phyloP scores from a whole-genome alignment of 2,888 invertebrate species.

The Myathropa florea region DNA sequence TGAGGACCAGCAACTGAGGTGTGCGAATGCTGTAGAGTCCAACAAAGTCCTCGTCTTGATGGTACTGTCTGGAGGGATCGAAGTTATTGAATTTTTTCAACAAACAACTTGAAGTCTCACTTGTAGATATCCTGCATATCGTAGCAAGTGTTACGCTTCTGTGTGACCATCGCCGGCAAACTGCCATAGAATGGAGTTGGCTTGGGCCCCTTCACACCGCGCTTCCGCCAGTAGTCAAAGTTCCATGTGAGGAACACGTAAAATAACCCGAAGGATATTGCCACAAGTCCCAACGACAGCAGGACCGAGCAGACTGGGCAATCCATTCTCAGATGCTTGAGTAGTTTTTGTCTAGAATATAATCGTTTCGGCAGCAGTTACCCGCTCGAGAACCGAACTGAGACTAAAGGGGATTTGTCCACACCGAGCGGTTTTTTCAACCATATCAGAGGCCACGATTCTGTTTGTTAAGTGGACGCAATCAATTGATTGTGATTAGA shows the following conservation, averaged over 20 bases:
- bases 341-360: no score
- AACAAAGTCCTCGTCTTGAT: slow-evolving; percentile 76
- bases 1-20: slow-evolving; percentile 79
- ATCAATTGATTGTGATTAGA: neutral
- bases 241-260: slow-evolving; percentile 76
- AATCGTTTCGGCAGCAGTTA: neutral
- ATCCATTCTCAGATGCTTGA: neutral
- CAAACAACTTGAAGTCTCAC: slow-evolving; percentile 71
- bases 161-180: slow-evolving; percentile 74
- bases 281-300: slow-evolving; percentile 9
- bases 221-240: slow-evolving; percentile 79
- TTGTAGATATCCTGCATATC: slow-evolving; percentile 79
- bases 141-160: slow-evolving; percentile 75
- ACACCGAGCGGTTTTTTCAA: neutral
- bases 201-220: slow-evolving; percentile 77
- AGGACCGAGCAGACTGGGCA: neutral
- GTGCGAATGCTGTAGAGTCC: slow-evolving; percentile 78
- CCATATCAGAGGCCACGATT: neutral
- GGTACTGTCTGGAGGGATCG: slow-evolving; percentile 73
- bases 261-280: slow-evolving; percentile 42
- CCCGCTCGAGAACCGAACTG: neutral
- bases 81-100: neutral
- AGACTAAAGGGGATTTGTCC: neutral
- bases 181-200: slow-evolving; percentile 78
- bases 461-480: neutral